phyloP scores from a whole-genome alignment of 2,888 invertebrate genomes.

The Cephus pygmeus region DNA sequence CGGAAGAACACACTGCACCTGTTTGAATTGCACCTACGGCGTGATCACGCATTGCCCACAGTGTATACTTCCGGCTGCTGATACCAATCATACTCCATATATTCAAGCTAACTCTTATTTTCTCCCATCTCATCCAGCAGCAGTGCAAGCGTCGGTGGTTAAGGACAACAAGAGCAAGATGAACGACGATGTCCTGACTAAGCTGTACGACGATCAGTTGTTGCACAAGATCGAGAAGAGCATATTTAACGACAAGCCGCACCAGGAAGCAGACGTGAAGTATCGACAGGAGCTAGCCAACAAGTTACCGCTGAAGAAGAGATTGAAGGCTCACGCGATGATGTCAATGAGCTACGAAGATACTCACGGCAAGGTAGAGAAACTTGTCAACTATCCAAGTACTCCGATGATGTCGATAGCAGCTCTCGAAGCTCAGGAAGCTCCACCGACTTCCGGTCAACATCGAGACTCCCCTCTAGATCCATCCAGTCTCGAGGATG shows the following conservation, averaged over 20 bases:
- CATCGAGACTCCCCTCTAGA: background rate
- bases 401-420: constrained; percentile 57
- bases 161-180: constrained; percentile 40
- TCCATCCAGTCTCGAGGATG: background rate
- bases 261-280: constrained; percentile 38
- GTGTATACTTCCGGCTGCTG: constrained; percentile 48
- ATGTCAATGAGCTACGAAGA: constrained; percentile 41
- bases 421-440: constrained; percentile 38
- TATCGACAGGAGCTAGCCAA: constrained; percentile 43
- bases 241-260: constrained; percentile 32
- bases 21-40: constrained; percentile 50
- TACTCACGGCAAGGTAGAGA: constrained; percentile 39
- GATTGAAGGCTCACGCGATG: constrained; percentile 51
- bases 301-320: constrained; percentile 58
- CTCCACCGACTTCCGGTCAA: constrained; percentile 7
- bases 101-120: constrained; percentile 52
- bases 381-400: constrained; percentile 40
- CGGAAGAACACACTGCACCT: constrained; percentile 43
- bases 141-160: constrained; percentile 39
- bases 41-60: constrained; percentile 51
- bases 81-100: constrained; percentile 36
- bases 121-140: constrained; percentile 42
- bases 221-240: constrained; percentile 43
- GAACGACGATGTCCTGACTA: constrained; percentile 36
- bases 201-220: constrained; percentile 45